Percentiles rank a stretch among this genome's conserved stretches.
Conservation (phyloP, 2,113 vertebrate genomes). For the Paralichthys olivaceus region DNA sequence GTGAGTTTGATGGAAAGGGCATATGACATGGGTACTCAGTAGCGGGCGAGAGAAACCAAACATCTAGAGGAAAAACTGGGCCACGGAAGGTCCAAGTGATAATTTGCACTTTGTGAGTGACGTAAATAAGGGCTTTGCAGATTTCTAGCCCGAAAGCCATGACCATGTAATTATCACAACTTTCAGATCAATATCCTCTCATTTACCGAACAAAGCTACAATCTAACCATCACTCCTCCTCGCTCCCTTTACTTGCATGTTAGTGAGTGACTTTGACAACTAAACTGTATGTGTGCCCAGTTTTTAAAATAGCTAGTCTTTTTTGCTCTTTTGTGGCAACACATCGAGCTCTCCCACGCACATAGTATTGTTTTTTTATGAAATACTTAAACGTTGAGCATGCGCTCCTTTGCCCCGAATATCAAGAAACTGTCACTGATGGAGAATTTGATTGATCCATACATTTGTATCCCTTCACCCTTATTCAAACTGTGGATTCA, state of each 20-base stretch:
- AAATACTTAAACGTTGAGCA: conserved; percentile 56
- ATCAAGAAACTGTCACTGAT: conserved; percentile 69
- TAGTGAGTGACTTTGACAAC: conserved; percentile 59
- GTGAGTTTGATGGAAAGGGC: conserved; percentile 64
- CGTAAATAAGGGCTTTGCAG: conserved; percentile 58
- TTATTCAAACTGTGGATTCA: conserved; percentile 81
- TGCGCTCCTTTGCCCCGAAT: conserved; percentile 63
- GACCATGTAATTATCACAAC: conserved; percentile 71
- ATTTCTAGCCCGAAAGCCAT: conserved; percentile 51
- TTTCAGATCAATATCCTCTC: conserved; percentile 60
- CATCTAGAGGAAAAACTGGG: conserved; percentile 27
- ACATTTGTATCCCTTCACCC: conserved; percentile 66
- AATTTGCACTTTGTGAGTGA: conserved; percentile 63
- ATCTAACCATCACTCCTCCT: conserved; percentile 54
- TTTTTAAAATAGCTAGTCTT: conserved; percentile 55
- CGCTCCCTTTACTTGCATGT: conserved; percentile 35
- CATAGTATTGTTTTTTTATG: conserved; percentile 53
- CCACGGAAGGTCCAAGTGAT: conserved; percentile 46
- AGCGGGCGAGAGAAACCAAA: conserved; percentile 38
- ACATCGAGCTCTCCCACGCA: conserved; percentile 49
- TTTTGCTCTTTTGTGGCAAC: conserved; percentile 46
- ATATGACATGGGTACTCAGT: conserved; percentile 62
- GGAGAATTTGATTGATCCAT: conserved; percentile 71
- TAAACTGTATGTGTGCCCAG: conserved; percentile 52
- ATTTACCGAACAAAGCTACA: conserved; percentile 70